Conservation (phyloP, 1,140 invertebrate genomes). For the Macrocentrus cingulum region DNA sequence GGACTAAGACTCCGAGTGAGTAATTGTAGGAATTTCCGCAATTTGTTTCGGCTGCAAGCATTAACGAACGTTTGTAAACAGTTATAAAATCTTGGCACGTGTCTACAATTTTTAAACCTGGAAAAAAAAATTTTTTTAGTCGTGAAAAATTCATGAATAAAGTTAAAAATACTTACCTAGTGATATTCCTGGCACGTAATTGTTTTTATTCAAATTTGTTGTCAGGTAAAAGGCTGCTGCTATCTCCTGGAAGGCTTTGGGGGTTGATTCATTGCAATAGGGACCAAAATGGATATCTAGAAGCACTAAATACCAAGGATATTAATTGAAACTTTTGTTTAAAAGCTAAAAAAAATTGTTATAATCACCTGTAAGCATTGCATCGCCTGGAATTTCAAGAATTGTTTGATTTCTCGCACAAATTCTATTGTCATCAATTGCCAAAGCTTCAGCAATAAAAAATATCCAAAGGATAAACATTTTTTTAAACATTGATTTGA, state of each 20-base stretch:
- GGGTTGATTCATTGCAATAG: slow-evolving; percentile 50
- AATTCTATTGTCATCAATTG: slow-evolving; percentile 13
- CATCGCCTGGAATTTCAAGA: slow-evolving; percentile 47
- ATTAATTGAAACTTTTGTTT: background rate
- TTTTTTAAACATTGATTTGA: slow-evolving; percentile 1
- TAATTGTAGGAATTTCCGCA: slow-evolving; percentile 46
- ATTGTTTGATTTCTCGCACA: slow-evolving; percentile 26
- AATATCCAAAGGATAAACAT: slow-evolving; percentile 16
- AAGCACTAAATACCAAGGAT: slow-evolving; percentile 45
- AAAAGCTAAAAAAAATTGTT: background rate
- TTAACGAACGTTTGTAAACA: slow-evolving; percentile 46
- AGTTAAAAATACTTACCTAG: slow-evolving; percentile 43
- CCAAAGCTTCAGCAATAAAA: slow-evolving; percentile 8
- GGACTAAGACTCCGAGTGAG: slow-evolving; percentile 42
- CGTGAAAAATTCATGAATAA: slow-evolving; percentile 8
- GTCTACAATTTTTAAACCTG: slow-evolving; percentile 37
- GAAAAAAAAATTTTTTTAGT: slow-evolving; percentile 5
- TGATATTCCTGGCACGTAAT: slow-evolving; percentile 48
- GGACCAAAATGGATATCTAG: slow-evolving; percentile 52
- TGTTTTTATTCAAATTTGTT: slow-evolving; percentile 50
- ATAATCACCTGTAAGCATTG: slow-evolving; percentile 44
- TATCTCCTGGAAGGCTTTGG: slow-evolving; percentile 50
- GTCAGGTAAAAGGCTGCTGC: slow-evolving; percentile 48
- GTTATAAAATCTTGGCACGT: slow-evolving; percentile 47
- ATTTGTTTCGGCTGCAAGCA: slow-evolving; percentile 38